Percentiles rank a stretch among this genome's conserved stretches.
These are phyloP conservation scores for Oryzias curvinotus DNA, from an alignment of 2,113 vertebrate genomes.

Conservation along the genomic window DNA sequence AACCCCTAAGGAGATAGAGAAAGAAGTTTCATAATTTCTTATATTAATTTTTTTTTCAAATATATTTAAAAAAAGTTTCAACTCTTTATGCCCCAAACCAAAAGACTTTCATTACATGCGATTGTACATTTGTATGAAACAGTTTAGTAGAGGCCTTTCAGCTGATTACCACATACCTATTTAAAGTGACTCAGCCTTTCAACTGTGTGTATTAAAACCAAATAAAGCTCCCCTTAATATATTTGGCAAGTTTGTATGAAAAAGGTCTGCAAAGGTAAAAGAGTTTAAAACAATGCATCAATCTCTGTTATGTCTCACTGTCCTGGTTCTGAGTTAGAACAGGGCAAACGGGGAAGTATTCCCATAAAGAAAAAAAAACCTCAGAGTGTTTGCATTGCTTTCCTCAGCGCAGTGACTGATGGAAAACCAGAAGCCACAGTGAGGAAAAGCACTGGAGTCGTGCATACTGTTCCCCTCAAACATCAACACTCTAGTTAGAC, in stretches of 20 bases:
- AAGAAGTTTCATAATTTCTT: conserved; percentile 31
- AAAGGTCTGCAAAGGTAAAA: conserved; percentile 32
- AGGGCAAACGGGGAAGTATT: conserved; percentile 57
- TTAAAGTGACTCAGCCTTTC: not conserved
- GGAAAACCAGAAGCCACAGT: conserved; percentile 69
- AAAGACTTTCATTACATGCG: not conserved
- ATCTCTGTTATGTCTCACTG: conserved; percentile 47
- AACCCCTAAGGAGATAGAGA: conserved; percentile 37
- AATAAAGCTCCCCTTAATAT: conserved; percentile 16
- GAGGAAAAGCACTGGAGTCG: conserved; percentile 61
- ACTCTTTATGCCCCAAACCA: not conserved
- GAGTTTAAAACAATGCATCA: conserved; percentile 59
- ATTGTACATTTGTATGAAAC: not conserved
- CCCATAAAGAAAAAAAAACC: conserved; percentile 56
- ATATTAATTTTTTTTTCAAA: conserved; percentile 7
- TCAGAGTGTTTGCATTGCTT: conserved; percentile 67
- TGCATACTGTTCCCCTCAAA: conserved; percentile 73
- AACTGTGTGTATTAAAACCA: conserved; percentile 5
- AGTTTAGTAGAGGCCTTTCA: not conserved
- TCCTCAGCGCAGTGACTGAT: conserved; percentile 68
- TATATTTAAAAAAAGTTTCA: conserved; percentile 2
- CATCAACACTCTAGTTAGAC: conserved; percentile 75
- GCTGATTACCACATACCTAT: conserved; percentile 1
- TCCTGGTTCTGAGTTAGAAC: conserved; percentile 52
- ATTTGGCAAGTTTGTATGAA: conserved; percentile 13